phyloP scores from a whole-genome alignment of 2,888 invertebrate genomes.

The Rhamphomyia laevipes region DNA sequence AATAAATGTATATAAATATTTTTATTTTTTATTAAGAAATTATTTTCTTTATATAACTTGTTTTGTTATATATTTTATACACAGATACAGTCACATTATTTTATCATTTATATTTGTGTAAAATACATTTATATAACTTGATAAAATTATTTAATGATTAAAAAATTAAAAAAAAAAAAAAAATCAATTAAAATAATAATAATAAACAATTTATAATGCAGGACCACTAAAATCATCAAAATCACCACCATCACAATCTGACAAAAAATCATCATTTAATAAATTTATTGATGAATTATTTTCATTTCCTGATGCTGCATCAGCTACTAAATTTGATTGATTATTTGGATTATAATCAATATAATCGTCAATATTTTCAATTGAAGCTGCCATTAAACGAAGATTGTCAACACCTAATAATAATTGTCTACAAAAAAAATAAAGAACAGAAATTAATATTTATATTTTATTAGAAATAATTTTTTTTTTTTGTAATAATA shows the following conservation, averaged over 20 bases:
- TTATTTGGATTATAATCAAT: slow-evolving; percentile 15
- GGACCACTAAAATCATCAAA: slow-evolving; percentile 9
- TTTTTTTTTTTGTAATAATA: too few relatives aligned
- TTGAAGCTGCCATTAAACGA: slow-evolving; percentile 48
- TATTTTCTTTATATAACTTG: too few relatives aligned
- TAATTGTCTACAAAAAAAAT: slow-evolving; percentile 43
- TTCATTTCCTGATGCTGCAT: background rate
- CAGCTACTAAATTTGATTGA: background rate
- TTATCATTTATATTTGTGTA: too few relatives aligned
- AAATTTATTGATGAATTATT: background rate
- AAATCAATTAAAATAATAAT: too few relatives aligned
- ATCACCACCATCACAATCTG: slow-evolving; percentile 9
- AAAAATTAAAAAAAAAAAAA: too few relatives aligned
- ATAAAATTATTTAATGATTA: too few relatives aligned
- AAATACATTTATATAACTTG: too few relatives aligned
- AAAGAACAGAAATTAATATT: background rate
- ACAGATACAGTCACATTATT: too few relatives aligned
- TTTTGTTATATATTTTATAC: too few relatives aligned
- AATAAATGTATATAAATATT: too few relatives aligned
- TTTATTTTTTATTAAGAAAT: too few relatives aligned
- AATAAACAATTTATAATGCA: slow-evolving; percentile 6
- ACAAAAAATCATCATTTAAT: slow-evolving; percentile 6
- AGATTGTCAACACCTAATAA: slow-evolving; percentile 55
- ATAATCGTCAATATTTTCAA: slow-evolving; percentile 44
- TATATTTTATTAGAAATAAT: too few relatives aligned